phyloP scores from a whole-genome alignment of 2,113 vertebrate genomes.

The Platanista minor region DNA sequence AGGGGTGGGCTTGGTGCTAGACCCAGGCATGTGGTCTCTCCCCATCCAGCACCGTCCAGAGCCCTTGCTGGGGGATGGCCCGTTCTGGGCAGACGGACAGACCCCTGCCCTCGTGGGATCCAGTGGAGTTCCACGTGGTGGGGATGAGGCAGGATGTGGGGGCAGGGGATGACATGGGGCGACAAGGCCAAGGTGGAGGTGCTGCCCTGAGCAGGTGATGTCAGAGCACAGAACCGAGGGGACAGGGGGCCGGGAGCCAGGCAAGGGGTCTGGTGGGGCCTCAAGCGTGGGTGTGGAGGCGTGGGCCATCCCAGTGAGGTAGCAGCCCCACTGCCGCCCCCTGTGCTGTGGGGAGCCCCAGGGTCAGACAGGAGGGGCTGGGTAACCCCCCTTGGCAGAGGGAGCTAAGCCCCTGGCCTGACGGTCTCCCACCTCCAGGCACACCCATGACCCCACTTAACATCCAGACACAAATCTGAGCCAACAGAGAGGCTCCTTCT shows the following conservation, averaged over 20 bases:
- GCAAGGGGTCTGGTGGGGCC: background rate
- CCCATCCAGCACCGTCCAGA: accelerated
- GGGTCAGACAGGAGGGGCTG: background rate
- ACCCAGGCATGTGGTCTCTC: background rate
- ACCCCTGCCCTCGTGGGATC: too few relatives aligned
- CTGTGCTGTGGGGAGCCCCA: background rate
- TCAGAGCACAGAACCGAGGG: background rate
- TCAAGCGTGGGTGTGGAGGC: too few relatives aligned
- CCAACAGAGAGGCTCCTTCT: background rate
- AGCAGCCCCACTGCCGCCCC: background rate
- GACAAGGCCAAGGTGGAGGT: background rate
- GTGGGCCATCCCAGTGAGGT: background rate
- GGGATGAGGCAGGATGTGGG: background rate
- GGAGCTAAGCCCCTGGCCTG: background rate
- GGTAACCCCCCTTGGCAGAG: background rate
- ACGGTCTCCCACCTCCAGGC: background rate
- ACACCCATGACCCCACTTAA: background rate
- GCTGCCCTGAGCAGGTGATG: background rate
- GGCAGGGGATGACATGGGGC: background rate
- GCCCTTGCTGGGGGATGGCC: background rate
- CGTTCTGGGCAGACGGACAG: background rate
- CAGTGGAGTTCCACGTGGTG: background rate
- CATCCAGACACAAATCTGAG: background rate
- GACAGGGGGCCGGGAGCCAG: accelerated
- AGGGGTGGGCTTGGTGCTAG: background rate